Evolutionary conservation across 2,113 vertebrate species (phyloP).

Genomic region (Hoplias malabaricus): DNA sequence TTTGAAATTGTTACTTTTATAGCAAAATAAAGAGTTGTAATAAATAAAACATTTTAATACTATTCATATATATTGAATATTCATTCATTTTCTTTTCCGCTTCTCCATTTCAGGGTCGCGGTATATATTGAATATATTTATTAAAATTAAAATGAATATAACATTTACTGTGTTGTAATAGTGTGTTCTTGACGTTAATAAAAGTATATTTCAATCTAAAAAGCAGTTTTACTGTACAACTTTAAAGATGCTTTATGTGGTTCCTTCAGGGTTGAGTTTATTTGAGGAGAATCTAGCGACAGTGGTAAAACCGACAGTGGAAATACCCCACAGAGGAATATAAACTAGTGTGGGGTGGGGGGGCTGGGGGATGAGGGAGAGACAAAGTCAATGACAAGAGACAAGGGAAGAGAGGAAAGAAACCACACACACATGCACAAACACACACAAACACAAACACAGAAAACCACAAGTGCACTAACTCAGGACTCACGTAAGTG

Average conservation of each 20-base stretch:
- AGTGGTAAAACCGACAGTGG: background rate
- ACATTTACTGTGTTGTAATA: too few relatives aligned
- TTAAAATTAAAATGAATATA: too few relatives aligned
- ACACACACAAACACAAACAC: constrained; percentile 34
- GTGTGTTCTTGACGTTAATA: too few relatives aligned
- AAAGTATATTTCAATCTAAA: too few relatives aligned
- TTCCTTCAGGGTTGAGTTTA: background rate
- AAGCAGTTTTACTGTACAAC: too few relatives aligned
- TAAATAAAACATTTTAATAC: too few relatives aligned
- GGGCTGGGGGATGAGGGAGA: background rate
- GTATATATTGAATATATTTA: too few relatives aligned
- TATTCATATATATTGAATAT: too few relatives aligned
- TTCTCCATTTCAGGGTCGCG: too few relatives aligned
- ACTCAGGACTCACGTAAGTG: constrained; percentile 84
- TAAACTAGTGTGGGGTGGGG: background rate
- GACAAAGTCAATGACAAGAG: background rate
- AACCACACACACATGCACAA: constrained; percentile 36
- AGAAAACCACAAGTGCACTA: constrained; percentile 23
- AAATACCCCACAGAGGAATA: background rate
- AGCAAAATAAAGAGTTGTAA: too few relatives aligned
- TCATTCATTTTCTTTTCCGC: too few relatives aligned
- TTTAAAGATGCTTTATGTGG: background rate
- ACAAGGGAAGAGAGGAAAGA: constrained; percentile 15
- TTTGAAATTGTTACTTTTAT: too few relatives aligned
- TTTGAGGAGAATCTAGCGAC: background rate